These are phyloP conservation scores for Sclerodermus sp. DNA, from an alignment of 2,888 invertebrate genomes.

Conservation along the genomic window DNA sequence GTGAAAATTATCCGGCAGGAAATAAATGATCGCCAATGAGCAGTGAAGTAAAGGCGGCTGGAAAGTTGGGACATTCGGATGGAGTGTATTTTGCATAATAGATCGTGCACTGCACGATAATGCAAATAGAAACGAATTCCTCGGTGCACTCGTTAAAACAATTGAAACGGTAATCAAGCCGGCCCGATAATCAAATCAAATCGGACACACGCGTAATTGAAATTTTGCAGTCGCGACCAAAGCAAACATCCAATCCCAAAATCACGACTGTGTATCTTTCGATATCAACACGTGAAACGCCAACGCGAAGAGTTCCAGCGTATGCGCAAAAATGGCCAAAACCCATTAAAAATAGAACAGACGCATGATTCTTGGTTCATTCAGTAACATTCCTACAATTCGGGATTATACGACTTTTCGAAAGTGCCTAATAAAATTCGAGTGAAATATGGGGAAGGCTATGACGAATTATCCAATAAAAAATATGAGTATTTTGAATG, in stretches of 20 bases:
- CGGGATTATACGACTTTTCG: too few species aligned
- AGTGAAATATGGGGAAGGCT: too few species aligned
- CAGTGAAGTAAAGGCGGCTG: too few species aligned
- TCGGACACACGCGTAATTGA: constrained; percentile 40
- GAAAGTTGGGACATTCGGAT: too few species aligned
- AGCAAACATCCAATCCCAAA: constrained; percentile 31
- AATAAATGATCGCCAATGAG: too few species aligned
- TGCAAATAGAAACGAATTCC: constrained; percentile 40
- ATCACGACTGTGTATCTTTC: constrained; percentile 16
- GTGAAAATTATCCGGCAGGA: too few species aligned
- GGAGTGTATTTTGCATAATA: constrained; percentile 30
- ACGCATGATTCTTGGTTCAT: too few species aligned
- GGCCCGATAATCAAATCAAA: constrained; percentile 40
- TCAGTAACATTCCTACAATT: too few species aligned
- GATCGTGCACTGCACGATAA: constrained; percentile 25
- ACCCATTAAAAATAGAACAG: background rate
- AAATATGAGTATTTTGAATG: too few species aligned
- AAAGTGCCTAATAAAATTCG: too few species aligned
- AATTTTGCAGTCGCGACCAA: constrained; percentile 41
- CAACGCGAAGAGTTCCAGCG: constrained; percentile 10
- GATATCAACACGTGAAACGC: constrained; percentile 2
- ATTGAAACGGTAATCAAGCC: constrained; percentile 50
- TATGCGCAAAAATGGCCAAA: constrained; percentile 2
- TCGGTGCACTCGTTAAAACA: constrained; percentile 42
- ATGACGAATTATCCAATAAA: too few species aligned